A percentile compares a stretch with the other conserved stretches of the same genome.
phyloP scores from a whole-genome alignment of 2,888 invertebrate genomes.

The Drosophila multiciliata region DNA sequence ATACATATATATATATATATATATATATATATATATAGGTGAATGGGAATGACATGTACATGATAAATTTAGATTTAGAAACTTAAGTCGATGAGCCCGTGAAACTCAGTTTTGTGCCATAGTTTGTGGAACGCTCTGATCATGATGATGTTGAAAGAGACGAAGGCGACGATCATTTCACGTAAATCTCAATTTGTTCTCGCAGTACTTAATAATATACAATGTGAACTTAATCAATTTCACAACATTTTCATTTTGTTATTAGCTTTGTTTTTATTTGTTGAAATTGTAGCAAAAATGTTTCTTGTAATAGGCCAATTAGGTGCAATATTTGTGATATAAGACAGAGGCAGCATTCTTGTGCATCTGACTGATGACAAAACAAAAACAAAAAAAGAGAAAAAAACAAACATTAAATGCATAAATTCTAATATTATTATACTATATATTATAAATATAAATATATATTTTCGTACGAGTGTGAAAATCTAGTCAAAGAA shows the following conservation, averaged over 20 bases:
- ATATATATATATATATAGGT: constrained; percentile 55
- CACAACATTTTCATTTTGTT: constrained; percentile 23
- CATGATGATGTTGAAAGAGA: not conserved
- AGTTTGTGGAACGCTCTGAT: constrained; percentile 18
- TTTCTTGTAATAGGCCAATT: constrained; percentile 81
- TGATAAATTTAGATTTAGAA: constrained; percentile 49
- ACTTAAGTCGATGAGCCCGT: constrained; percentile 50
- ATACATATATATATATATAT: constrained; percentile 16
- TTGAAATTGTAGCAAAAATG: constrained; percentile 65
- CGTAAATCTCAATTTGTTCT: constrained; percentile 39
- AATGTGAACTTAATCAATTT: not conserved
- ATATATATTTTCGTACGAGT: constrained; percentile 62
- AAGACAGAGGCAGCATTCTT: constrained; percentile 57
- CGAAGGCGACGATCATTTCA: not conserved
- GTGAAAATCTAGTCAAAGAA: constrained; percentile 74
- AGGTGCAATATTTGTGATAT: constrained; percentile 85
- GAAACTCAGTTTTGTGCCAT: constrained; percentile 67
- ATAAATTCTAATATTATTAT: constrained; percentile 1
- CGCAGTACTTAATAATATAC: not conserved
- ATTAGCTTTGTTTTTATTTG: constrained; percentile 23
- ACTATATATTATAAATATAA: constrained; percentile 2
- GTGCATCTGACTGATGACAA: constrained; percentile 21
- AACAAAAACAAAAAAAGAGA: constrained; percentile 1
- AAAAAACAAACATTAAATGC: constrained; percentile 2
- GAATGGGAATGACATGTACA: constrained; percentile 44